These are phyloP conservation scores for Spheniscus mendiculus DNA, from an alignment of 2,113 vertebrate genomes.

Conservation along the genomic window DNA sequence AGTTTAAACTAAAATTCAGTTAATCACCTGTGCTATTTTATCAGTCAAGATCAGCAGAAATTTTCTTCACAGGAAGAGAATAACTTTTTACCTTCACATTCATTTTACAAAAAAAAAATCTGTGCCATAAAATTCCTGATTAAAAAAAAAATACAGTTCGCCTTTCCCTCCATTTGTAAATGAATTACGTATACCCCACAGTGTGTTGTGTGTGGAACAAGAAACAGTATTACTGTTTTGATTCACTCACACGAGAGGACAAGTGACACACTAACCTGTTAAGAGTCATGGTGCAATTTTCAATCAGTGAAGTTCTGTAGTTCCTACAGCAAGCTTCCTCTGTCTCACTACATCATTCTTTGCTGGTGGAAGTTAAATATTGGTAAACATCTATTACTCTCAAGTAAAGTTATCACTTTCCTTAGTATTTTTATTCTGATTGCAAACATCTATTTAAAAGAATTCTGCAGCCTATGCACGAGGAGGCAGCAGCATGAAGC, in stretches of 20 bases:
- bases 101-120: background rate
- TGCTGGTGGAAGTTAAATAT: background rate
- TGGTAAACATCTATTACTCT: background rate
- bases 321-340: background rate
- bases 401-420: background rate
- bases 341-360: background rate
- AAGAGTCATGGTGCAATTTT: background rate
- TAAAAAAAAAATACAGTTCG: background rate
- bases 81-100: background rate
- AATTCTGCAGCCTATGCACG: background rate
- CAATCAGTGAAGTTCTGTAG: background rate
- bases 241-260: background rate
- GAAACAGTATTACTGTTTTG: background rate
- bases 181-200: rapidly evolving
- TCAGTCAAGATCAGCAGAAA: background rate
- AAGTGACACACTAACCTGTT: background rate
- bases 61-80: background rate
- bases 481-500: background rate
- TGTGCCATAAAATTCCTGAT: background rate
- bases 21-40: background rate
- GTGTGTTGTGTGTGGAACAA: rapidly evolving
- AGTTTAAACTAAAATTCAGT: background rate
- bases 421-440: background rate
- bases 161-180: background rate
- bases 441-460: background rate